phyloP scores from a whole-genome alignment of 2,888 invertebrate genomes.

The Himalopsyche tibetana region DNA sequence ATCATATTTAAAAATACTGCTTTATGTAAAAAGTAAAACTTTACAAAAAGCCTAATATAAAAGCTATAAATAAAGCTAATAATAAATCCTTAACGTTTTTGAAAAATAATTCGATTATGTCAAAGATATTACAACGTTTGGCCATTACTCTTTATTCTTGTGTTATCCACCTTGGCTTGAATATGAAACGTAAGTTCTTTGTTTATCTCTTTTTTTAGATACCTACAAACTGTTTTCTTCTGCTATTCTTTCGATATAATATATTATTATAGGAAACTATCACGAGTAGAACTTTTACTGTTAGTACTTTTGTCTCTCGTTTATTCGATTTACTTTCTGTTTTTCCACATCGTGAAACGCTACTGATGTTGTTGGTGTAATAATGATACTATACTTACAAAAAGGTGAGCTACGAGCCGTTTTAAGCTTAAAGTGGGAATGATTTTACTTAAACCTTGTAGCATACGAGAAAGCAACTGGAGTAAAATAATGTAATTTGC shows the following conservation, averaged over 20 bases:
- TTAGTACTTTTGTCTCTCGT: constrained; percentile 26
- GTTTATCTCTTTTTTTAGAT: constrained; percentile 31
- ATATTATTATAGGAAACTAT: constrained; percentile 42
- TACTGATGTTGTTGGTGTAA: constrained; percentile 35
- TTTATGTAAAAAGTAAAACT: too few relatives aligned
- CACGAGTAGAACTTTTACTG: constrained; percentile 37
- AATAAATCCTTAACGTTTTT: too few relatives aligned
- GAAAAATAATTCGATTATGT: too few relatives aligned
- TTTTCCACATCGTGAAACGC: constrained; percentile 40
- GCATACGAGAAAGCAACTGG: too few relatives aligned
- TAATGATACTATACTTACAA: background rate
- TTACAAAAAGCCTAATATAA: too few relatives aligned
- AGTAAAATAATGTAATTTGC: too few relatives aligned
- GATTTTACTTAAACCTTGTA: too few relatives aligned
- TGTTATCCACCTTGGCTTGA: constrained; percentile 27
- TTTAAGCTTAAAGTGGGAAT: background rate
- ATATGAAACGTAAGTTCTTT: constrained; percentile 39
- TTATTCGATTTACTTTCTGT: constrained; percentile 41
- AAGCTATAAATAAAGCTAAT: too few relatives aligned
- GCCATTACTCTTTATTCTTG: background rate
- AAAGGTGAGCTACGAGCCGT: background rate
- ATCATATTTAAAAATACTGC: too few relatives aligned
- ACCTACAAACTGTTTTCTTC: constrained; percentile 12
- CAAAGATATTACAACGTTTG: too few relatives aligned
- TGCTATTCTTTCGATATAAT: constrained; percentile 2